Base-by-base conservation (phyloP, 2,113 vertebrate genomes). In the Crocuta crocuta region DNA sequence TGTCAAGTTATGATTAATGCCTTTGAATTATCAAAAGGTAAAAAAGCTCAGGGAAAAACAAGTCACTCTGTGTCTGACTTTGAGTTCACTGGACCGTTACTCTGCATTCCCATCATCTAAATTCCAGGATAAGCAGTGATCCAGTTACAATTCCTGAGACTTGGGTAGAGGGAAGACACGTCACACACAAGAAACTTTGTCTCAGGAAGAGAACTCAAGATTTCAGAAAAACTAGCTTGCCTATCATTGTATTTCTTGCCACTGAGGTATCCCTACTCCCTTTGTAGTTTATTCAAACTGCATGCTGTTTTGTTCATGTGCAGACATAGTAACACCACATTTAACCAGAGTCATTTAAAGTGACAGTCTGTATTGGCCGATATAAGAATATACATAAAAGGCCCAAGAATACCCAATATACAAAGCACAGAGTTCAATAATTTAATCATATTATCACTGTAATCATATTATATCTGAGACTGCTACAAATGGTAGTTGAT, bases 11-110 rank as follows among this genome's bases (percentile, higher is more conserved):
- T 65, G 35, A 92, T 92, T 55, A 83, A 92, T 28, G 33, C 0
- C 39, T 89, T 58, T 39, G n/a, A 24, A 78, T 85, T 76, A 82
- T 55, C 21, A 89, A 92, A 98, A 96, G 24, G 9, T 55, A 70
- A 95, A 92, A 58, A 90, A 68, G 24, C 33, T 82, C 65, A 33
- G 5, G 28, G 33, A 23, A 55, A 78, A 45, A 80, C 48, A 95
- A 48, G 2, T 76, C 11, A 66, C 33, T 81, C 81, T 10, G 24
- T 81, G 15, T 39, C 31, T 9, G 10, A n/a, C 15, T 84, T 23
- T 23, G 35, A 68, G 19, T 93, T 97, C 35, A 50, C 61, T 63
- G 55, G n/a, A 7, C 90, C 33, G 0, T 74, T 76, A 66, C 28
- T 82, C 50, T 92, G 4, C 31, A 58, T 73, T 53, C 10, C 48